phyloP scores from a whole-genome alignment of 2,113 vertebrate genomes.

The Cryptomyrus ogoouensis region DNA sequence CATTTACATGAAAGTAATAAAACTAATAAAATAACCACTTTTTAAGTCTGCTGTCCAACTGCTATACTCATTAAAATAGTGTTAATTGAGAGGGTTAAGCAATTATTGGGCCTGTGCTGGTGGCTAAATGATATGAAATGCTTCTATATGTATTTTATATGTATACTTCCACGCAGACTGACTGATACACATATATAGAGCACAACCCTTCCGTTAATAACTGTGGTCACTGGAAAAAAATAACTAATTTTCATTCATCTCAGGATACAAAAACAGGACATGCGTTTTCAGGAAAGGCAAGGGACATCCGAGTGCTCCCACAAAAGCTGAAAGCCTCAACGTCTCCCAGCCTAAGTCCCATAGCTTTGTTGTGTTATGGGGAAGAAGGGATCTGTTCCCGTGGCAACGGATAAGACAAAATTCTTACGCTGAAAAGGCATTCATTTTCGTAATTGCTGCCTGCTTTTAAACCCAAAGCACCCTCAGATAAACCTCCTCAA shows the following conservation, averaged over 20 bases:
- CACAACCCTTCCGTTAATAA: not conserved
- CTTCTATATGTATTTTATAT: not conserved
- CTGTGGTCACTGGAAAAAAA: not conserved
- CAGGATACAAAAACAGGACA: not conserved
- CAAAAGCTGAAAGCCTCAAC: slow-evolving; percentile 48
- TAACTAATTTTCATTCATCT: not conserved
- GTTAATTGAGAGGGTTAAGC: not conserved
- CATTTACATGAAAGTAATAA: not conserved
- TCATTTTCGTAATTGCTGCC: slow-evolving; percentile 74
- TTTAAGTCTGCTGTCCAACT: not conserved
- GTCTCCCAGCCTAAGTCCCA: slow-evolving; percentile 53
- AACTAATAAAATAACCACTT: not conserved
- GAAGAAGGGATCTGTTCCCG: slow-evolving; percentile 65
- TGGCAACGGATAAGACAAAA: slow-evolving; percentile 77
- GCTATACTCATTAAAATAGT: not conserved
- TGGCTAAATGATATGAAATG: not conserved
- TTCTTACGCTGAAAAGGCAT: slow-evolving; percentile 73
- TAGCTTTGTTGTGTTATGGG: slow-evolving; percentile 62
- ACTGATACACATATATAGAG: not conserved
- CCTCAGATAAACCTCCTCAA: slow-evolving; percentile 59
- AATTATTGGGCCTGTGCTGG: not conserved
- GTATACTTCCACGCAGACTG: not conserved
- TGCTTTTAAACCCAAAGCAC: slow-evolving; percentile 60
- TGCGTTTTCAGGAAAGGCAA: not conserved
- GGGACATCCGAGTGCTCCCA: slow-evolving; percentile 31